phyloP scores from a whole-genome alignment of 2,888 invertebrate genomes.

The Metalampra italica region DNA sequence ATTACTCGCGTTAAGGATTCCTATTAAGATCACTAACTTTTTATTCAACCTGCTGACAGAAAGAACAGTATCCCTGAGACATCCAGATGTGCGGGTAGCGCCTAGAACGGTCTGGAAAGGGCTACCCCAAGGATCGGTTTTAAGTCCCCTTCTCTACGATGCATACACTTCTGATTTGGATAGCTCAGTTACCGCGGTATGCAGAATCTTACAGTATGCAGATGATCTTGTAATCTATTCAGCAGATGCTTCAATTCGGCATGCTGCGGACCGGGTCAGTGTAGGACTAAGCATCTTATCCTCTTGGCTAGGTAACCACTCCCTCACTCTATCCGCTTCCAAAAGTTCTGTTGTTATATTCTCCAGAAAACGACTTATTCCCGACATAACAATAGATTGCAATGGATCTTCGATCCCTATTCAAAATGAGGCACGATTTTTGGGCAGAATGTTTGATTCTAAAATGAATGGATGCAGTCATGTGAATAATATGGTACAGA shows the following conservation, averaged over 20 bases:
- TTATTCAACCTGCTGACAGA: too few species aligned
- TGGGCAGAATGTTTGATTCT: conserved; percentile 12
- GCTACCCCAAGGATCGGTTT: background rate
- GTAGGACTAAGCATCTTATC: too few species aligned
- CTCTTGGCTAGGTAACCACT: conserved; percentile 7
- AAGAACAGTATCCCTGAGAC: background rate
- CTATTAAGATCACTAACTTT: too few species aligned
- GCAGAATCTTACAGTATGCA: background rate
- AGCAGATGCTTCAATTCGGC: too few species aligned
- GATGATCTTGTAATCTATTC: background rate
- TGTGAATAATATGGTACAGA: conserved; percentile 4
- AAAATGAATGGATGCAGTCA: conserved; percentile 9
- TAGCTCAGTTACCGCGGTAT: background rate
- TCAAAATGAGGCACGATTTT: conserved; percentile 4
- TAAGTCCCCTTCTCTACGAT: background rate
- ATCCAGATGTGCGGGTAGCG: background rate
- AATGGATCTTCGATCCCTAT: background rate
- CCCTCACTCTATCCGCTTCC: conserved; percentile 5
- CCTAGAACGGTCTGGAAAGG: background rate
- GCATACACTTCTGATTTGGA: background rate
- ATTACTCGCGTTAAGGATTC: too few species aligned
- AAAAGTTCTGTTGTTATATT: conserved; percentile 9
- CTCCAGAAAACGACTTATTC: conserved; percentile 1
- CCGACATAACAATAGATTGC: background rate
- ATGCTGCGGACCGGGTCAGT: too few species aligned